A percentile compares a stretch with the other conserved stretches of the same genome.
Conservation (phyloP, 2,113 vertebrate species). For the Paralichthys olivaceus region DNA sequence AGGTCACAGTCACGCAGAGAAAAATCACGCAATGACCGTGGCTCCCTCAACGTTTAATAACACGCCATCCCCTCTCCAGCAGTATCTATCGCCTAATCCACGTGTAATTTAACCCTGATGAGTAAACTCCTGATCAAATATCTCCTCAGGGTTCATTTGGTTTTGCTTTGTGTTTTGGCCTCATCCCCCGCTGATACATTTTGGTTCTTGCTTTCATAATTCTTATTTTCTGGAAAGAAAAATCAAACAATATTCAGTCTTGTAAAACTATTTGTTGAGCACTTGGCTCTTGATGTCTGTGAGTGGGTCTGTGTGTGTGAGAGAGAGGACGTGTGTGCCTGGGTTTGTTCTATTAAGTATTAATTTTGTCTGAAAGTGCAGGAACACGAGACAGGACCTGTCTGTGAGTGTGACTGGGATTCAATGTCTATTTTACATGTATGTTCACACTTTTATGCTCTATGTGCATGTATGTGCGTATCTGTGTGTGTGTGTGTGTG, state of each 20-base stretch:
- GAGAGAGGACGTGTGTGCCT: neutral
- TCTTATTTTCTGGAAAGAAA: slow-evolving; percentile 56
- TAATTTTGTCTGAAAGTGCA: slow-evolving; percentile 37
- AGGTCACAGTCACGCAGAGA: slow-evolving; percentile 9
- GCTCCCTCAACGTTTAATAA: neutral
- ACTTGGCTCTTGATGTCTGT: slow-evolving; percentile 28
- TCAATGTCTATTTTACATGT: slow-evolving; percentile 3
- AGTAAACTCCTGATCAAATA: slow-evolving; percentile 52
- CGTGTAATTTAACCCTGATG: slow-evolving; percentile 40
- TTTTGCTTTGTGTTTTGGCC: slow-evolving; percentile 60
- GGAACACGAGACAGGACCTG: slow-evolving; percentile 23
- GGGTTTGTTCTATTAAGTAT: slow-evolving; percentile 11
- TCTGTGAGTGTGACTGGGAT: slow-evolving; percentile 16
- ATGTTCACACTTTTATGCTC: slow-evolving; percentile 21
- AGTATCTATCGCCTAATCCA: slow-evolving; percentile 30
- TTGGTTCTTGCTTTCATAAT: slow-evolving; percentile 34
- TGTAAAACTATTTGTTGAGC: slow-evolving; percentile 50
- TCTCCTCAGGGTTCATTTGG: slow-evolving; percentile 29
- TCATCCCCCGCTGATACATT: slow-evolving; percentile 30
- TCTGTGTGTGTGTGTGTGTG: slow-evolving; percentile 17
- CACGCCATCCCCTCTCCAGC: no score
- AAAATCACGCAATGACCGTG: slow-evolving; percentile 23
- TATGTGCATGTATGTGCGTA: slow-evolving; percentile 3
- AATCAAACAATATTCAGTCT: slow-evolving; percentile 13
- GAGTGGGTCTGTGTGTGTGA: neutral